Conservation (phyloP, 2,797 vertebrate genomes). For the Champsocephalus gunnari region DNA sequence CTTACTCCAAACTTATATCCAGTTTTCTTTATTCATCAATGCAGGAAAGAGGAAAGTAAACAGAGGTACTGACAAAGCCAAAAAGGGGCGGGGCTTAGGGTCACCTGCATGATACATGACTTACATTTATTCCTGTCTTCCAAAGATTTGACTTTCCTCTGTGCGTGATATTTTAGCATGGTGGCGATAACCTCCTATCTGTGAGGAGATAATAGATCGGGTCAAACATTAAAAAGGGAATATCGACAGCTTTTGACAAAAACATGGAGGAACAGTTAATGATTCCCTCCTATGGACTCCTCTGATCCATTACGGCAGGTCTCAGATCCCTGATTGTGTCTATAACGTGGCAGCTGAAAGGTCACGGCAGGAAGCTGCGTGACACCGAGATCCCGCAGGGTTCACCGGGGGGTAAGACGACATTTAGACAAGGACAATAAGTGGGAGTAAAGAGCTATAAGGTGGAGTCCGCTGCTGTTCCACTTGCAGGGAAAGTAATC, state of each 20-base stretch:
- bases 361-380: conserved; percentile 13
- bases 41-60: too few relatives aligned
- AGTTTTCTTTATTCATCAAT: too few relatives aligned
- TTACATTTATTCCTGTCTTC: not conserved
- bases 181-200: not conserved
- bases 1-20: too few relatives aligned
- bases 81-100: too few relatives aligned
- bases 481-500: conserved; percentile 68
- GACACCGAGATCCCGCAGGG: conserved; percentile 42
- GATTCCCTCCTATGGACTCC: conserved; percentile 52
- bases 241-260: conserved; percentile 50
- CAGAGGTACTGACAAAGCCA: too few relatives aligned
- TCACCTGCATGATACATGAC: not conserved
- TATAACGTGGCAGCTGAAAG: conserved; percentile 46
- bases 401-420: not conserved
- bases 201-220: conserved; percentile 19
- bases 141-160: not conserved
- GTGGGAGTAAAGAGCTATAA: conserved; percentile 21
- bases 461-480: conserved; percentile 49
- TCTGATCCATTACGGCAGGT: conserved; percentile 8
- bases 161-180: not conserved
- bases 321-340: conserved; percentile 22
- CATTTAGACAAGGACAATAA: conserved; percentile 41
- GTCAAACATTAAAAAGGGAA: conserved; percentile 50
- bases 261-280: conserved; percentile 53